Conservation (phyloP, 2,113 vertebrate species). For the Rana temporaria region DNA sequence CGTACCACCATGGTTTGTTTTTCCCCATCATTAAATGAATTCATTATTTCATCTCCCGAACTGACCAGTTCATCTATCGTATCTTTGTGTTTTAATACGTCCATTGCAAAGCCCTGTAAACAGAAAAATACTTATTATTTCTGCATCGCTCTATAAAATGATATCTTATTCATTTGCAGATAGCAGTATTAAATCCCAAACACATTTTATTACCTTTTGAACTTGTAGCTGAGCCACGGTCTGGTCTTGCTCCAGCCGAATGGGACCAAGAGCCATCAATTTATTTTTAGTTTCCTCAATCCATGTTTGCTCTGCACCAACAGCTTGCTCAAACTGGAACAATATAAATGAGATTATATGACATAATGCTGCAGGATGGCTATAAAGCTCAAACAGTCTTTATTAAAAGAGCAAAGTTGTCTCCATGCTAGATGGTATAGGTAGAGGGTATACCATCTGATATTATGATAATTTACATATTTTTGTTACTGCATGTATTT, state of each 20-base stretch:
- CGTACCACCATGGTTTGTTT: slow-evolving; percentile 83
- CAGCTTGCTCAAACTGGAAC: slow-evolving; percentile 91
- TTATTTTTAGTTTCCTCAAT: slow-evolving; percentile 87
- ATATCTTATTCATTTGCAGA: slow-evolving; percentile 27
- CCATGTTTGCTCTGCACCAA: slow-evolving; percentile 88
- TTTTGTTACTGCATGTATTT: too few relatives aligned
- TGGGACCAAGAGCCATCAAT: slow-evolving; percentile 84
- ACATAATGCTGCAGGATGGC: slow-evolving; percentile 13
- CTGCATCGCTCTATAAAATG: slow-evolving; percentile 38
- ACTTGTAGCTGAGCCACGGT: slow-evolving; percentile 90
- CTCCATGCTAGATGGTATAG: neutral
- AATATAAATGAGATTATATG: slow-evolving; percentile 53
- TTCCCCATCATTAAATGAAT: slow-evolving; percentile 84
- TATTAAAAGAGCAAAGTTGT: slow-evolving; percentile 19
- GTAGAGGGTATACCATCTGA: too few relatives aligned
- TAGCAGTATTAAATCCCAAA: slow-evolving; percentile 60
- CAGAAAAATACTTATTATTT: slow-evolving; percentile 43
- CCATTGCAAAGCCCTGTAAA: slow-evolving; percentile 92
- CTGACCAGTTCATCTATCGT: slow-evolving; percentile 90
- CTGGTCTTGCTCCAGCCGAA: slow-evolving; percentile 94
- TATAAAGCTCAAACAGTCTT: slow-evolving; percentile 8
- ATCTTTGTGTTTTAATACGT: slow-evolving; percentile 96
- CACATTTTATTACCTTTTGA: slow-evolving; percentile 88
- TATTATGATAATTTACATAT: too few relatives aligned
- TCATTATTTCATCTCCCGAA: slow-evolving; percentile 85